A percentile compares a stretch with the other conserved stretches of the same genome.
These are phyloP conservation scores for Acrobasis repandana DNA, from an alignment of 2,888 invertebrate species.

Conservation along the genomic window DNA sequence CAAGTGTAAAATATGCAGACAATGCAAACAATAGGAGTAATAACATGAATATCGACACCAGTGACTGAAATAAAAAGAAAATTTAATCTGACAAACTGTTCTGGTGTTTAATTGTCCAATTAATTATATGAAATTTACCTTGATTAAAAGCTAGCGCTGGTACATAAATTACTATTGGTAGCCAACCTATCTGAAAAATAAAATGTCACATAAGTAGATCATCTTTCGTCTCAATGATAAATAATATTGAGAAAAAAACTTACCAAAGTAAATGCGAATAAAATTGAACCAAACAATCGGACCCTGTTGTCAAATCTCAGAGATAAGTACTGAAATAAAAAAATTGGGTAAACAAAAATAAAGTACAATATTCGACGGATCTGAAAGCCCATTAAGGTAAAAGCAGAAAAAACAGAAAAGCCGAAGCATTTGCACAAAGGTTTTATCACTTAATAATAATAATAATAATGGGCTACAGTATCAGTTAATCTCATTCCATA, in stretches of 20 bases:
- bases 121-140: conserved; percentile 72
- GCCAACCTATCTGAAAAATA: conserved; percentile 86
- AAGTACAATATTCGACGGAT: no score
- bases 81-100: background rate
- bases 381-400: no score
- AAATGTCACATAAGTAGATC: conserved; percentile 6
- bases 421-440: no score
- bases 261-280: conserved; percentile 87
- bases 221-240: background rate
- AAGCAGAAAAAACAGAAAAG: no score
- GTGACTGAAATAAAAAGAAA: conserved; percentile 85
- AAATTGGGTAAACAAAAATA: background rate
- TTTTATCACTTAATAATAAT: no score
- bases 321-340: conserved; percentile 85
- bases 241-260: conserved; percentile 51
- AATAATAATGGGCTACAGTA: no score
- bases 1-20: conserved; percentile 95
- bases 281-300: conserved; percentile 86
- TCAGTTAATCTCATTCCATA: no score
- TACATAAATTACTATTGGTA: conserved; percentile 90
- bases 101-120: background rate
- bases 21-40: conserved; percentile 91
- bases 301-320: conserved; percentile 87
- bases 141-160: conserved; percentile 91
- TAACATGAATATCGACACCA: conserved; percentile 90